Evolutionary conservation across 2,113 vertebrate genomes (phyloP), one percentile per base, ranked within the genome.

Genomic region (Gulo gulo): DNA sequence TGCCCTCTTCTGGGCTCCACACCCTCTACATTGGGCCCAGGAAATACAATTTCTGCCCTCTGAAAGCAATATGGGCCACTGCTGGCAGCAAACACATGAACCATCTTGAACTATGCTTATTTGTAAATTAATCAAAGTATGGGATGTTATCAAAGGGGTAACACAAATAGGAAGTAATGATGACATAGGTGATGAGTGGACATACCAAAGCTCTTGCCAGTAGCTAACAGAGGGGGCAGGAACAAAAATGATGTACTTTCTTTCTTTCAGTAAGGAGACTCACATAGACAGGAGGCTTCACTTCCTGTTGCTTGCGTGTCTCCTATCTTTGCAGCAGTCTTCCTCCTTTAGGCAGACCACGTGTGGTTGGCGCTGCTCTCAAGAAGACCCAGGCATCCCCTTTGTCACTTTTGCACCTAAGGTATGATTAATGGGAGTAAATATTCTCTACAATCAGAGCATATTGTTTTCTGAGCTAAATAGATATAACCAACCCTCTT

Each of bases 241-340:
- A 80, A 26, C 9, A 16, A 74, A 95, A 95, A 52, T 50, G 29
- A 47, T 20, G 16, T n/a, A 47, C 9, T 93, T 91, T 23, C 57
- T 95, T 93, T 91, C 47, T 47, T 96, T 86, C 59, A 71, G 24
- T 81, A 63, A 92, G 73, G 24, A 91, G 50, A 76, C 31, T 57
- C 16, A 50, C 7, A 52, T 1, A n/a, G 34, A 89, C 8, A 74
- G 45, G 34, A 94, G 34, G 34, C 13, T 81, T 93, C 14, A 59
- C 29, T 36, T 80, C 61, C 20, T 61, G 7, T 16, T 84, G 74
- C 91, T 67, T 92, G 36, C 34, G 39, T 71, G 24, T 59, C 31
- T 9, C 50, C 84, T 93, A 71, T n/a, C 24, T 86, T 55, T 59
- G 13, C 9, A 73, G 57, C 11, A 65, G 34, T n/a, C 26, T 81